Base-by-base conservation (phyloP, 2,888 invertebrate species). In the Platycheirus albimanus region DNA sequence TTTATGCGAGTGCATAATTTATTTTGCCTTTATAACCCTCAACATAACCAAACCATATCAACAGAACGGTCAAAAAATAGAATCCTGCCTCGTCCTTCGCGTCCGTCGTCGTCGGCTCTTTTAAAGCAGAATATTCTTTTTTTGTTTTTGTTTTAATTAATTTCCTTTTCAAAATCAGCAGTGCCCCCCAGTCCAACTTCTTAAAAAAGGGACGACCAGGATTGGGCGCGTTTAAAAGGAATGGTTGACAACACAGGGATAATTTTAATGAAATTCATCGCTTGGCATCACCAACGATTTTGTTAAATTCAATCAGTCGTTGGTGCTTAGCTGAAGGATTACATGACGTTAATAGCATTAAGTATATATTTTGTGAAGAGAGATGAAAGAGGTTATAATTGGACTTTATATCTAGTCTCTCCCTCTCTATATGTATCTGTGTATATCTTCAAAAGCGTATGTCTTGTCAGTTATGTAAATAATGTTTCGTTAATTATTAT, bases 201-300 rank as follows among this genome's bases (percentile, higher is more conserved):
- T n/a, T 30, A 10, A 58, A 56, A 74, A 74, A 33, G 15, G 54
- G 20, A 52, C 36, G 15, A 17, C 17, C 6, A n/a, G n/a, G n/a
- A n/a, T n/a, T n/a, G 41, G 13, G 24, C 3, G 13, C 5, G 28
- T 38, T 38, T 38, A 47, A 28, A 52, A 33, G 47, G 69, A 45
- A 70, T 38, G 80, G 80, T 80, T 76, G 80, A 76, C 80, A 76
- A 70, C 64, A 70, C 70, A 66, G 51, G 38, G 58, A 80, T 80
- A 56, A 80, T 80, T 76, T 80, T 76, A 80, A 80, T 80, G 80
- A 80, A 80, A 76, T 80, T 80, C 69, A 80, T 76, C 76, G 80
- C 70, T 70, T 66, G 70, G 20, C 76, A 76, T 76, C 76, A 76
- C 80, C 69, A 76, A 36, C 64, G 69, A 80, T 80, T 80, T 80